phyloP scores from a whole-genome alignment of 2,797 vertebrate species.

The Sphenopsis melanotis region DNA sequence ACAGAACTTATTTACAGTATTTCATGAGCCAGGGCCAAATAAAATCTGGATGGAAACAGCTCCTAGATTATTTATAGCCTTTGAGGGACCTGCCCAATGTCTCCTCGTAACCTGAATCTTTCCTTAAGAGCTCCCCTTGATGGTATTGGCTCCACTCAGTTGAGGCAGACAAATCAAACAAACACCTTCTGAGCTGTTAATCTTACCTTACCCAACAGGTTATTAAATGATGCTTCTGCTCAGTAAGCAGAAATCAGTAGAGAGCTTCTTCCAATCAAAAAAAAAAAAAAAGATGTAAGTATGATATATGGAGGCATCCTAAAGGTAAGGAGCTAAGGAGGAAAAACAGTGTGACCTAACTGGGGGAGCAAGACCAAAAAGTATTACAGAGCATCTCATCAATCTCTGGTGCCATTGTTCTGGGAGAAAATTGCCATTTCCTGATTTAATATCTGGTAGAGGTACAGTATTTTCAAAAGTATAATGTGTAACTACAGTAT shows the following conservation, averaged over 20 bases:
- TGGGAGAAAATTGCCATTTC: background rate
- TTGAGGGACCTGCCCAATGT: slow-evolving; percentile 12
- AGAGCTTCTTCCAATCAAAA: background rate
- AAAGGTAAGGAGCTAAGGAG: background rate
- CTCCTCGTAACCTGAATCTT: slow-evolving; percentile 13
- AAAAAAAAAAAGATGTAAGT: background rate
- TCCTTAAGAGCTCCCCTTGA: background rate
- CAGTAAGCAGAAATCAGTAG: slow-evolving; percentile 9
- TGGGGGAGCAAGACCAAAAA: slow-evolving; percentile 1
- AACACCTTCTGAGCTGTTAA: background rate
- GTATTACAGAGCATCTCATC: background rate
- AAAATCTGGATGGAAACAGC: slow-evolving; percentile 40
- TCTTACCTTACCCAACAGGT: slow-evolving; percentile 21
- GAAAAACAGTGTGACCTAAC: background rate
- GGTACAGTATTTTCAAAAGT: slow-evolving; percentile 39
- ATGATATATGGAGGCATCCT: background rate
- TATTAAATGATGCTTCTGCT: slow-evolving; percentile 45
- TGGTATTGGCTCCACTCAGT: background rate
- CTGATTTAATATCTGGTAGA: slow-evolving; percentile 28
- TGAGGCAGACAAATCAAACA: background rate
- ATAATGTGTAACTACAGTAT: slow-evolving; percentile 53
- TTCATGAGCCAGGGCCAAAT: slow-evolving; percentile 55
- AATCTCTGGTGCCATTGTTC: background rate
- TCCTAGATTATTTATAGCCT: slow-evolving; percentile 45
- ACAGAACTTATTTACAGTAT: slow-evolving; percentile 36